Evolutionary conservation across 2,888 invertebrate genomes (phyloP), one percentile per base, ranked within the genome.

Genomic region (Pollenia labialis): DNA sequence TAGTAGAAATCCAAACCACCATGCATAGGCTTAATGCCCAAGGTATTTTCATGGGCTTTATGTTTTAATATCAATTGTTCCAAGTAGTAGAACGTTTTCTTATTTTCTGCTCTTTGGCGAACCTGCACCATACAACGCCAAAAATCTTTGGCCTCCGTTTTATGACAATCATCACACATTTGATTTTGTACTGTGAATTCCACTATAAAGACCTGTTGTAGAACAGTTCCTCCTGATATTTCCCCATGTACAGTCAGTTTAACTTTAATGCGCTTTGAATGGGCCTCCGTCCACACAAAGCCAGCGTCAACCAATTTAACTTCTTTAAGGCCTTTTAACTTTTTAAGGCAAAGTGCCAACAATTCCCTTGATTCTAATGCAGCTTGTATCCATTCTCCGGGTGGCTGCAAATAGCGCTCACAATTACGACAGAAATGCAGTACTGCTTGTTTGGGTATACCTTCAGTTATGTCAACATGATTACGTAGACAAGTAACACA

Each of bases 271-370:
- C 99, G 95, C 93, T 98, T 99, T 1, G 99, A 99, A 94, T 99
- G 99, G 52, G 99, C 98, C 92, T 99, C 99, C 11, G 99, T 99
- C 99, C 99, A 99, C 4, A 99, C 95, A 94, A 99, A 99, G 0
- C 97, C 96, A 56, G 99, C 99, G 95, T 99, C 99, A 77, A 99
- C 95, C 16, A 99, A 94, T 91, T 98, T 97, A 0, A 99, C 97
- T 91, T 97, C 95, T 90, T 95, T 97, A 9, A 99, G 94, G 0
- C 98, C 98, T 93, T 97, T 99, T 40, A 99, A 93, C 91, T 97
- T 97, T 92, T 99, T 98, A 72, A 99, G 94, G 90, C 99, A 99
- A 0, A 99, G 93, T 0, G 97, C 95, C 1, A 99, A 94, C 2
- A 99, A 94, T 93, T 99, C 99, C 23, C 97, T 94, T 0, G 99